Percentiles rank a stretch among this genome's conserved stretches.
These are phyloP conservation scores for Yponomeuta plumbellus DNA, from an alignment of 2,888 invertebrate species.

Conservation along the genomic window DNA sequence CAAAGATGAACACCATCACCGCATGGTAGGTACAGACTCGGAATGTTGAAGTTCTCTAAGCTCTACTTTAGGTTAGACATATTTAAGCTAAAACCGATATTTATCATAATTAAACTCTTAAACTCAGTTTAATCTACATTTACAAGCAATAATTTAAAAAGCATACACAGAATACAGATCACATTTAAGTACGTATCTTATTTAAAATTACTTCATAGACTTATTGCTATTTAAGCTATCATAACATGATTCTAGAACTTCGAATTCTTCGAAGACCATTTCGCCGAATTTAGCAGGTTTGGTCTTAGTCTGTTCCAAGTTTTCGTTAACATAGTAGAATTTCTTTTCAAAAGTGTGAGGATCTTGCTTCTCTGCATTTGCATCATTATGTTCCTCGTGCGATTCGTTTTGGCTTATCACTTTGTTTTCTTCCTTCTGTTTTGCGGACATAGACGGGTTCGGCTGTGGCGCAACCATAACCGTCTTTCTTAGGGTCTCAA, in stretches of 20 bases:
- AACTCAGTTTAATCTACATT: slow-evolving; percentile 31
- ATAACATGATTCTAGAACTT: slow-evolving; percentile 79
- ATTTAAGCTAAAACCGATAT: slow-evolving; percentile 40
- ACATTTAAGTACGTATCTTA: slow-evolving; percentile 43
- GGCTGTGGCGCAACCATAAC: slow-evolving; percentile 44
- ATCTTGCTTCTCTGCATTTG: slow-evolving; percentile 35
- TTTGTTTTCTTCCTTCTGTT: slow-evolving; percentile 26
- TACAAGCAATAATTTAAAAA: slow-evolving; percentile 67
- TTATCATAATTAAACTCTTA: slow-evolving; percentile 29
- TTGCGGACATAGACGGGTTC: slow-evolving; percentile 26
- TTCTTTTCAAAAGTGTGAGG: slow-evolving; percentile 72
- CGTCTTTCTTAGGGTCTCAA: slow-evolving; percentile 29
- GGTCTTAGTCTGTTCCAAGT: slow-evolving; percentile 72
- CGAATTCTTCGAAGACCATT: slow-evolving; percentile 90
- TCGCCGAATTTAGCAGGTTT: slow-evolving; percentile 82
- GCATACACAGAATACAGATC: slow-evolving; percentile 66
- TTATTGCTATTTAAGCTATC: slow-evolving; percentile 78
- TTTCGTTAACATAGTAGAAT: slow-evolving; percentile 78
- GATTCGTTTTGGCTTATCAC: slow-evolving; percentile 15
- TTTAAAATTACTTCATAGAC: slow-evolving; percentile 51
- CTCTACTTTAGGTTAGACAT: slow-evolving; percentile 42
- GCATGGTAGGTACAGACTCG: slow-evolving; percentile 43
- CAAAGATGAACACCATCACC: slow-evolving; percentile 57
- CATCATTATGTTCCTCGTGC: slow-evolving; percentile 29
- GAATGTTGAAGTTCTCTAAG: slow-evolving; percentile 32